Base-by-base conservation (phyloP, 2,888 invertebrate genomes). In the Oscheius sp. region DNA sequence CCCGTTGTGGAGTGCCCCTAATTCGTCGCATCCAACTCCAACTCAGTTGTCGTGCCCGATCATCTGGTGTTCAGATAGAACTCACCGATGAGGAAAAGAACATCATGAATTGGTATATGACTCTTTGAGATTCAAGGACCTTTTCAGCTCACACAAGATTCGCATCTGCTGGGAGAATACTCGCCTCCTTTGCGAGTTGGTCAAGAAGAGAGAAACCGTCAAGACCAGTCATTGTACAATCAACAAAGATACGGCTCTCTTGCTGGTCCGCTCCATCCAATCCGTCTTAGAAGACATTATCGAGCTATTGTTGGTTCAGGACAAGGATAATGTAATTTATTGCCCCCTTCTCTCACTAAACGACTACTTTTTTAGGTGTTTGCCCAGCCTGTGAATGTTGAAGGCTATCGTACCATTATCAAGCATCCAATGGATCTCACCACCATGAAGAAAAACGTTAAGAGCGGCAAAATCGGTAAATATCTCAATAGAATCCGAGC, bases 101-200 rank as follows among this genome's bases (percentile, higher is more conserved):
- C 17, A n/a, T 61, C 53, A 34, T 39, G 39, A 42, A 37, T 39
- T 23, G n/a, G 57, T 55, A 31, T 33, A n/a, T n/a, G 27, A 34
- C 4, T 67, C 25, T 57, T 10, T 34, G 0, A 2, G 10, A 48
- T 25, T n/a, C 23, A 95, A 93, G 93, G 95, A 87, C 91, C 3
- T n/a, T 15, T 55, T 55, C 17, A 55, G 55, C 15, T 10, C 34
- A 2, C 33, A 55, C 12, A 55, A 93, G 82, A 90, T 97, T 80
- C 90, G 96, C 0, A 95, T 96, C 86, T 95, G 96, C 87, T 89
- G 97, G 76, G 97, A 98, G 87, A 90, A 95, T 70, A 95, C 95
- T 0, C 91, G 93, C 73, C 89, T 97, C 34, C 90, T 97, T 0
- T 95, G 96, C 86, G 97, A 97, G 88, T 88, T 96, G 76, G 94